Evolutionary conservation across 2,113 vertebrate species (phyloP).

Genomic region (Paradoxurus hermaphroditus): DNA sequence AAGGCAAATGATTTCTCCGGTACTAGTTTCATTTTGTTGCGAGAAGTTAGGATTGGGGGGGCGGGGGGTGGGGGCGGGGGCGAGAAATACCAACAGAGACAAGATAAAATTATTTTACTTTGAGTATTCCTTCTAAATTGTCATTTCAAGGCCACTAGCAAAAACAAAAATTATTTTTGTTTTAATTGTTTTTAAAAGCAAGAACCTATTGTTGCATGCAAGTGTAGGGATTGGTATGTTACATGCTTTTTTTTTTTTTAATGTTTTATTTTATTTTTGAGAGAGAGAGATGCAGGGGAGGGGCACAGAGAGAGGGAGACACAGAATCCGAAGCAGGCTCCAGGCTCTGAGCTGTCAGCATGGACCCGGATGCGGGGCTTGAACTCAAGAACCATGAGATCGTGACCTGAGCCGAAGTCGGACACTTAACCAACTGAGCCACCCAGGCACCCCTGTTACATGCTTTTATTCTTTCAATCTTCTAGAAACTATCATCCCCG

Average conservation of each 20-base stretch:
- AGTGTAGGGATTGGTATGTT: background rate
- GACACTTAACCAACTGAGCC: too few relatives aligned
- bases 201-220: background rate
- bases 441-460: too few relatives aligned
- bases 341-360: too few relatives aligned
- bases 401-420: too few relatives aligned
- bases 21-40: background rate
- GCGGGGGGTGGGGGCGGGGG: fast-evolving
- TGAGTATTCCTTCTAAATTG: background rate
- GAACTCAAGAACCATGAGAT: too few relatives aligned
- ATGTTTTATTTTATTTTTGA: too few relatives aligned
- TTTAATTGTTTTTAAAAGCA: slow-evolving; percentile 7
- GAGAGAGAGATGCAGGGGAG: too few relatives aligned
- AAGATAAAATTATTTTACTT: background rate
- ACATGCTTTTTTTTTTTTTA: background rate
- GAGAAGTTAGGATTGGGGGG: background rate
- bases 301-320: too few relatives aligned
- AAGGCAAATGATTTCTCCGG: background rate
- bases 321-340: too few relatives aligned
- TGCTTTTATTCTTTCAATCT: background rate
- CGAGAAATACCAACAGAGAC: background rate
- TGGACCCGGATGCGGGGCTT: too few relatives aligned
- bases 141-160: background rate
- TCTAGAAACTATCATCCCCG: background rate
- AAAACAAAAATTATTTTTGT: background rate